Conservation (phyloP, 2,888 invertebrate genomes). For the Eilema sororculum region DNA sequence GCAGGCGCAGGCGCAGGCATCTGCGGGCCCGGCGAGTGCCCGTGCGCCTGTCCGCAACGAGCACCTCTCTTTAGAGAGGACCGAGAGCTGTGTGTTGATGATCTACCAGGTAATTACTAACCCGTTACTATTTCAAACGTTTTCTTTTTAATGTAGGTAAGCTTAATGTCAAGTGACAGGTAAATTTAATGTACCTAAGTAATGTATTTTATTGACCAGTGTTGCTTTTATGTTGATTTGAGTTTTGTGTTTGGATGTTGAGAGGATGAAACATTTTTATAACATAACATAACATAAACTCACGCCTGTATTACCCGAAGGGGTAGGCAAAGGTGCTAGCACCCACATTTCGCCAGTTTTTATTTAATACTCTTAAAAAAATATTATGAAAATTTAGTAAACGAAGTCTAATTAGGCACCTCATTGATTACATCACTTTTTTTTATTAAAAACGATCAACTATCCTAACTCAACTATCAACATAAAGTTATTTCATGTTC, state of each 20-base stretch:
- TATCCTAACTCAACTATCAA: too few species aligned
- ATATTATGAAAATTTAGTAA: too few species aligned
- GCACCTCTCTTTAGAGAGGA: slow-evolving; percentile 94
- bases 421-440: too few species aligned
- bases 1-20: slow-evolving; percentile 62
- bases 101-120: slow-evolving; percentile 90
- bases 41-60: slow-evolving; percentile 92
- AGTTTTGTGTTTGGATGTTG: neutral
- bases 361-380: too few species aligned
- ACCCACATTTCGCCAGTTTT: too few species aligned
- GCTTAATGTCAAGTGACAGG: neutral
- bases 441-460: too few species aligned
- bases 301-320: too few species aligned
- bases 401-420: too few species aligned
- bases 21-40: slow-evolving; percentile 81
- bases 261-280: neutral
- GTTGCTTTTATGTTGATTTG: neutral
- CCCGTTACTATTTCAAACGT: slow-evolving; percentile 18
- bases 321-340: too few species aligned
- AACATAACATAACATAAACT: too few species aligned
- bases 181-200: too few species aligned
- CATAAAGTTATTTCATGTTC: neutral
- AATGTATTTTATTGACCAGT: too few species aligned
- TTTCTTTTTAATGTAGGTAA: slow-evolving; percentile 7
- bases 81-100: slow-evolving; percentile 93